Conservation (phyloP, 2,888 invertebrate genomes). For the Phyllotreta cruciferae region DNA sequence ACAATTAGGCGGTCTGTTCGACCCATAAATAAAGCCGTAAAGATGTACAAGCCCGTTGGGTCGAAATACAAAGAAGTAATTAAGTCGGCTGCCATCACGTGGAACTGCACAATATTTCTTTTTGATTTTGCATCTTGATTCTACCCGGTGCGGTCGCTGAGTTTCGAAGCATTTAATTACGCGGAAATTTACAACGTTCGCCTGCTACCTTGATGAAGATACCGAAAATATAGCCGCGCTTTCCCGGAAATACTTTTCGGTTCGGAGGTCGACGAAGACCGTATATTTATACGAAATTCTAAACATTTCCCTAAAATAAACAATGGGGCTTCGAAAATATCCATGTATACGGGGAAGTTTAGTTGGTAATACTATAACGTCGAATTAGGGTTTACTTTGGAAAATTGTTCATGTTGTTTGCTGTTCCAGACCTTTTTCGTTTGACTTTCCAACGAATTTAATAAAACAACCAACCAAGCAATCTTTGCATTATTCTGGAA, state of each 20-base stretch:
- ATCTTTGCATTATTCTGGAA: no score
- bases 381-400: no score
- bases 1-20: constrained; percentile 33
- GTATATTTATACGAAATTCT: no score
- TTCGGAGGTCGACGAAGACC: neutral
- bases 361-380: no score
- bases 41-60: constrained; percentile 33
- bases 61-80: constrained; percentile 42
- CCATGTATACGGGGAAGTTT: no score
- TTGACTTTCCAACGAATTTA: no score
- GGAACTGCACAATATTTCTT: constrained; percentile 44
- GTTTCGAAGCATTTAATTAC: constrained; percentile 40
- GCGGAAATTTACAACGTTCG: constrained; percentile 41
- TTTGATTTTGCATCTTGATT: constrained; percentile 41
- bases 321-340: no score
- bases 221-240: constrained; percentile 27
- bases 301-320: no score
- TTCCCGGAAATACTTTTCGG: constrained; percentile 24
- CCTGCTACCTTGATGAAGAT: constrained; percentile 33
- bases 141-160: constrained; percentile 26
- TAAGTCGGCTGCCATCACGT: constrained; percentile 42
- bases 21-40: constrained; percentile 38
- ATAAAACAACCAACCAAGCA: no score
- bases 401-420: no score
- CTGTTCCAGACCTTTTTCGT: no score